phyloP scores from a whole-genome alignment of 2,888 invertebrate species.

The Dinocampus coccinellae region DNA sequence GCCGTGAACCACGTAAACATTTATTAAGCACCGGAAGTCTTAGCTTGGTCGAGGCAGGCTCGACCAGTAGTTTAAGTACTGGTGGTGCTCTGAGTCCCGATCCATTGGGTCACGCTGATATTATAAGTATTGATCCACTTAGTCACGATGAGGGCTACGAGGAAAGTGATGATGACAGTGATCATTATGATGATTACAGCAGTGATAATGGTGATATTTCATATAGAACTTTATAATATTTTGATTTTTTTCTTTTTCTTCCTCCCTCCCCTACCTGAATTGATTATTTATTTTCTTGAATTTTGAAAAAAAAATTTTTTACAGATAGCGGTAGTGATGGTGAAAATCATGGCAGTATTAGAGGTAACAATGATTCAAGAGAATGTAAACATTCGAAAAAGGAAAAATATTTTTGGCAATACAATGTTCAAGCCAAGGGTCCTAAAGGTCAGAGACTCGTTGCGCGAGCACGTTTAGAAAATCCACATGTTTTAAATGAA shows the following conservation, averaged over 20 bases:
- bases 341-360: constrained; percentile 66
- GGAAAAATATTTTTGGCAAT: constrained; percentile 97
- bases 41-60: constrained; percentile 81
- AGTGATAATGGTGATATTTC: constrained; percentile 79
- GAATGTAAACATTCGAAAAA: constrained; percentile 73
- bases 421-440: constrained; percentile 98
- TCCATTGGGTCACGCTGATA: constrained; percentile 71
- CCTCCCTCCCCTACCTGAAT: not conserved
- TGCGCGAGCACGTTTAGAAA: constrained; percentile 86
- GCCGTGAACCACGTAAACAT: constrained; percentile 89
- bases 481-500: constrained; percentile 92
- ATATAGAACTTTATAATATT: not conserved
- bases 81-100: constrained; percentile 88
- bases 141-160: constrained; percentile 89
- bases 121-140: constrained; percentile 64
- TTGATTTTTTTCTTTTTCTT: constrained; percentile 25
- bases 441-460: constrained; percentile 94
- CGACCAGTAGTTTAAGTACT: constrained; percentile 85
- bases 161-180: constrained; percentile 87
- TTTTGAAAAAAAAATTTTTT: no score
- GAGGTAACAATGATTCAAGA: constrained; percentile 54
- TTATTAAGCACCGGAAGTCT: constrained; percentile 85
- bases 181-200: constrained; percentile 88
- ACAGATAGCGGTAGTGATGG: constrained; percentile 77
- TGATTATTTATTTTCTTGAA: constrained; percentile 35